Evolutionary conservation across 2,113 vertebrate genomes (phyloP), one percentile per base, ranked within the genome.

Genomic region (Chaetodon trifascialis): DNA sequence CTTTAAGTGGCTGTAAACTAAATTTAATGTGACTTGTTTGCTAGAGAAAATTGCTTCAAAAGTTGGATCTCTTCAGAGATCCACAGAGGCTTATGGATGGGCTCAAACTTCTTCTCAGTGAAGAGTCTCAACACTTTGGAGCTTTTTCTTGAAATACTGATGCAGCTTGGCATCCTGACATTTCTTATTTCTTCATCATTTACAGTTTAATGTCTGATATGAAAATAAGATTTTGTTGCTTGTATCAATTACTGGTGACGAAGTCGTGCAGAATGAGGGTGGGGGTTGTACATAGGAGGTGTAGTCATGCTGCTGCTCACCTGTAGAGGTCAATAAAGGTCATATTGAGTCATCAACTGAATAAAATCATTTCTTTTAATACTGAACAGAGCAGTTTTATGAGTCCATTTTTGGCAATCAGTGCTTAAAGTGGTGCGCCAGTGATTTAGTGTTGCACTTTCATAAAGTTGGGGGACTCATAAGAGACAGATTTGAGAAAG

Each of bases 1-100:
- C 58, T 60, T 66, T 75, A 62, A 8, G n/a, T 16, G 68, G 36
- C 76, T 62, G 17, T 56, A 66, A 76, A 87, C 19, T 47, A 47
- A 74, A 19, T 75, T 36, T 16, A 79, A 70, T 68, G 19, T 58
- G 62, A 77, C 38, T 42, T 56, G 70, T 56, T 68, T 69, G 67
- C 59, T 68, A 52, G 2, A 56, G 47, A 70, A 74, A 72, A 78
- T 67, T 47, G 40, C 34, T 46, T 75, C 47, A 51, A 49, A 70
- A 64, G n/a, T 46, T 64, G 68, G 25, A 10, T 58, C n/a, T 54
- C 36, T 44, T 77, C 52, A 73, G 64, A 69, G 23, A 80, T 49
- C 54, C 46, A 75, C 11, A 25, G 23, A 59, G 51, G 51, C 51
- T 52, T 52, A 11, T 49, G 65, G n/a, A 64, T 30, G 38, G 11